A percentile compares a stretch with the other conserved stretches of the same genome.
Conservation (phyloP, 1,140 invertebrate species). For the Lordiphosa clarofinis region DNA sequence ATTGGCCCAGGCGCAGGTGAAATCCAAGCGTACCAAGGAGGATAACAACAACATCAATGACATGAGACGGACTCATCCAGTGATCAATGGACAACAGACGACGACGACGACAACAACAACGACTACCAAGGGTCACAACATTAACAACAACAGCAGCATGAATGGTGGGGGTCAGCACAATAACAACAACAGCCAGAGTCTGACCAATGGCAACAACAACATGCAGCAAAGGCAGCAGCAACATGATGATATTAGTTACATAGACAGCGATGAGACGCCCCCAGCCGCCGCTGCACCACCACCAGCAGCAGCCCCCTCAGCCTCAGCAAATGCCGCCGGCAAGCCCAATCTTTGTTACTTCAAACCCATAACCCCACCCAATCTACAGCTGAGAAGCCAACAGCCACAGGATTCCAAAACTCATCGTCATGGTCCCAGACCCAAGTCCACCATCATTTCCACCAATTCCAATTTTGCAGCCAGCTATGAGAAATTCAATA, state of each 20-base stretch:
- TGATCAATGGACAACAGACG: constrained; percentile 65
- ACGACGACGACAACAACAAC: constrained; percentile 17
- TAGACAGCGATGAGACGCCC: constrained; percentile 70
- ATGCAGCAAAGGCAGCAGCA: constrained; percentile 49
- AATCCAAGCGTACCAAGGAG: constrained; percentile 15
- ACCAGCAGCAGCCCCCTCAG: background rate
- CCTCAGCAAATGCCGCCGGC: constrained; percentile 2
- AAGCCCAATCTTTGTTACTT: constrained; percentile 50
- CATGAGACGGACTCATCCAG: constrained; percentile 53
- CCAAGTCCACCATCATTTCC: constrained; percentile 71
- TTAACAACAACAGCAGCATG: constrained; percentile 11
- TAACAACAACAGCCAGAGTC: constrained; percentile 3
- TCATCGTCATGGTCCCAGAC: constrained; percentile 22
- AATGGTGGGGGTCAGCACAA: constrained; percentile 6
- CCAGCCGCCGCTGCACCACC: constrained; percentile 21
- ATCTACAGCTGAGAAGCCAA: constrained; percentile 26
- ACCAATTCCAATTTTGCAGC: constrained; percentile 59
- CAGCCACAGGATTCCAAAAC: constrained; percentile 19
- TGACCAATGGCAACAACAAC: constrained; percentile 43
- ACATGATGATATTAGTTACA: constrained; percentile 76
- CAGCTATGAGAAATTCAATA: constrained; percentile 64
- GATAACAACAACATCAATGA: constrained; percentile 55
- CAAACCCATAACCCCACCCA: constrained; percentile 54
- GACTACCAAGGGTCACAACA: background rate
- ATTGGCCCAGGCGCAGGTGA: constrained; percentile 74